Conservation (phyloP, 1,140 invertebrate genomes). For the Cydia fagiglandana region DNA sequence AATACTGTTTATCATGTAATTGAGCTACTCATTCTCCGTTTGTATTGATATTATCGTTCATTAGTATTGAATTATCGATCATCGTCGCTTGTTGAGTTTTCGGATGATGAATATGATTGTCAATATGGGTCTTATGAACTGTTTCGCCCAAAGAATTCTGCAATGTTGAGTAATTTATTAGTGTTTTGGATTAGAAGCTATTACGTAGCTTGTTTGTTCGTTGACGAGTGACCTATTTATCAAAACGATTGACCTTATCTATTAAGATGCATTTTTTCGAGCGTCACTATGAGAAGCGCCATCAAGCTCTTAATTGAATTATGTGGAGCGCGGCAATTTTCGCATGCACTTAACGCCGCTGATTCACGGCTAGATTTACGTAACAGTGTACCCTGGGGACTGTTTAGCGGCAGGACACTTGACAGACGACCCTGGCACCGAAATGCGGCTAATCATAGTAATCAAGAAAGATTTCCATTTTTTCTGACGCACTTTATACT, state of each 20-base stretch:
- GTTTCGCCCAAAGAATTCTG: neutral
- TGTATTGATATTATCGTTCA: slow-evolving; percentile 22
- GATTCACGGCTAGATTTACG: slow-evolving; percentile 63
- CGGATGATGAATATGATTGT: neutral
- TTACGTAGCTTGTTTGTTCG: neutral
- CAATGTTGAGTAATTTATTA: too few relatives aligned
- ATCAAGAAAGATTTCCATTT: neutral
- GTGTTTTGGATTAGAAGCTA: neutral
- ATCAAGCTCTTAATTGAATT: slow-evolving; percentile 73
- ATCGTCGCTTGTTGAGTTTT: neutral
- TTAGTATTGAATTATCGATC: slow-evolving; percentile 11
- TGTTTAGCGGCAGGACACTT: slow-evolving; percentile 50
- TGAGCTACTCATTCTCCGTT: slow-evolving; percentile 7
- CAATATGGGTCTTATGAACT: neutral
- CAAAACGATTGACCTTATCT: neutral
- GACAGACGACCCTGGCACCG: slow-evolving; percentile 48
- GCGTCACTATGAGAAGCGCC: slow-evolving; percentile 37
- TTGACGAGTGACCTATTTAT: neutral
- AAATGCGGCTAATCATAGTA: slow-evolving; percentile 28
- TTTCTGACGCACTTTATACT: neutral
- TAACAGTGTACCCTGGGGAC: slow-evolving; percentile 55
- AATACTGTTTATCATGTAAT: slow-evolving; percentile 18
- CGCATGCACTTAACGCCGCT: slow-evolving; percentile 69
- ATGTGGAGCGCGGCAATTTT: slow-evolving; percentile 69
- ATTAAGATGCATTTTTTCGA: neutral